A percentile compares a stretch with the other conserved stretches of the same genome.
Conservation (phyloP, 2,888 invertebrate species). For the Acanthosepion lycidas region DNA sequence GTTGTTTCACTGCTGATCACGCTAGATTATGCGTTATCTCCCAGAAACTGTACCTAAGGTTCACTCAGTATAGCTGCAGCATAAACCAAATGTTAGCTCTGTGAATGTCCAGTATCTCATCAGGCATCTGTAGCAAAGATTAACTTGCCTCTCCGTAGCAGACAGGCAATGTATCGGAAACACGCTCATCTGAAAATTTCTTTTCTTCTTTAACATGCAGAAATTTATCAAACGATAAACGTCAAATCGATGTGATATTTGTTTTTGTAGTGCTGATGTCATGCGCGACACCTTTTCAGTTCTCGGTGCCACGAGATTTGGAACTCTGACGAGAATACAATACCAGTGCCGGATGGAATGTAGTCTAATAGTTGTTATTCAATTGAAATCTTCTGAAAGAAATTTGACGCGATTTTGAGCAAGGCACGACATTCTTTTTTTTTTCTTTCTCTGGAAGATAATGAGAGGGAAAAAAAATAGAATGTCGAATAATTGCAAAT, state of each 20-base stretch:
- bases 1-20: too few species aligned
- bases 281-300: background rate
- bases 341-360: background rate
- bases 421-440: background rate
- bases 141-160: too few species aligned
- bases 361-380: slow-evolving; percentile 11
- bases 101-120: too few species aligned
- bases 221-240: background rate
- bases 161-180: too few species aligned
- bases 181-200: too few species aligned
- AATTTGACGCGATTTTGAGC: background rate
- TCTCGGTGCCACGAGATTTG: background rate
- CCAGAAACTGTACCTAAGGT: too few species aligned
- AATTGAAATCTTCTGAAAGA: slow-evolving; percentile 21
- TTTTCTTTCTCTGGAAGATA: background rate
- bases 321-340: background rate
- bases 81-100: too few species aligned
- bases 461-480: background rate
- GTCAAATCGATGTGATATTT: background rate
- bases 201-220: too few species aligned
- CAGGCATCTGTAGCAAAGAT: too few species aligned
- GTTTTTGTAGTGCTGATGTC: background rate
- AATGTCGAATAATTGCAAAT: background rate
- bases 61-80: too few species aligned
- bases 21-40: too few species aligned